These are phyloP conservation scores for Ctenopoma kingsleyae DNA, from an alignment of 2,797 vertebrate species.

Conservation along the genomic window DNA sequence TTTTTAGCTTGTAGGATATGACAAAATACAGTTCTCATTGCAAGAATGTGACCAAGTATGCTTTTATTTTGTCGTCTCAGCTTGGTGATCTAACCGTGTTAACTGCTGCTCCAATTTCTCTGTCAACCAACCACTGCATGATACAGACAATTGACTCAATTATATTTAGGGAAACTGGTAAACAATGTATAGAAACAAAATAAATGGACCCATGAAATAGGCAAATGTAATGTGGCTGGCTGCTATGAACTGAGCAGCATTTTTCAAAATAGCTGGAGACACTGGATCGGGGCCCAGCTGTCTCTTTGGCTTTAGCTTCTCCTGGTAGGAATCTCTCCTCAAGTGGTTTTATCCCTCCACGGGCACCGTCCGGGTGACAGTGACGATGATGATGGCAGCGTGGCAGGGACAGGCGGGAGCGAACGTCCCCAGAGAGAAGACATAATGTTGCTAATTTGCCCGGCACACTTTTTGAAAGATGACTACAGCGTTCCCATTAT, in stretches of 20 bases:
- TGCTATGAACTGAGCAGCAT: conserved; percentile 59
- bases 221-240: conserved; percentile 25
- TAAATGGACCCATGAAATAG: conserved; percentile 22
- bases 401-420: conserved; percentile 39
- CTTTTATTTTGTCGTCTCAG: conserved; percentile 10
- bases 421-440: conserved; percentile 55
- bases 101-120: conserved; percentile 2
- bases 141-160: conserved; percentile 4
- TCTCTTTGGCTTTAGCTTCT: conserved; percentile 66
- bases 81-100: conserved; percentile 12
- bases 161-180: conserved; percentile 20
- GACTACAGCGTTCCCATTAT: neutral
- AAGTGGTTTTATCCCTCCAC: conserved; percentile 44
- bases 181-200: conserved; percentile 19
- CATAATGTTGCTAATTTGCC: conserved; percentile 57
- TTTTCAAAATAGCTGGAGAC: conserved; percentile 44
- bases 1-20: conserved; percentile 48
- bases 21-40: conserved; percentile 27
- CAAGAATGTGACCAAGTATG: conserved; percentile 31
- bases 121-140: conserved; percentile 20
- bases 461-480: conserved; percentile 30
- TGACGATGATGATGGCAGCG: conserved; percentile 61
- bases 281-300: conserved; percentile 56
- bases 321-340: conserved; percentile 48
- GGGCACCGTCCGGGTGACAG: conserved; percentile 53